phyloP scores from a whole-genome alignment of 2,113 vertebrate species.

The Eulacestoma nigropectus region DNA sequence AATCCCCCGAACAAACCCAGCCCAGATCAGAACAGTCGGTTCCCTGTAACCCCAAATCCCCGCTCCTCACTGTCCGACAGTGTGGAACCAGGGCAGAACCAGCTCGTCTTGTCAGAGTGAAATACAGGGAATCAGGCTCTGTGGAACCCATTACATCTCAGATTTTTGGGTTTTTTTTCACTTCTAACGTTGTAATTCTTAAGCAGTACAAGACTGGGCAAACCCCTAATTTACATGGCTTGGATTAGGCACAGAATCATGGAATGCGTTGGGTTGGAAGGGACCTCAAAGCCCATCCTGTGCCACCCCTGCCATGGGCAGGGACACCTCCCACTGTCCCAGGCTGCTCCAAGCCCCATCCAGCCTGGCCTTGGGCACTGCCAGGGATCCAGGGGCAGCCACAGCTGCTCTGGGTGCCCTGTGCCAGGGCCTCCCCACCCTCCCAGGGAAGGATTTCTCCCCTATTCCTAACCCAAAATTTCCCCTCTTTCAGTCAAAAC shows the following conservation, averaged over 20 bases:
- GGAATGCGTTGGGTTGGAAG: neutral
- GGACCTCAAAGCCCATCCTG: rapidly evolving
- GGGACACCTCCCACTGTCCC: neutral
- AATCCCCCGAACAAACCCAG: neutral
- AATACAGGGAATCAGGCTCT: neutral
- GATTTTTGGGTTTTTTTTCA: rapidly evolving
- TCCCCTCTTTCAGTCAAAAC: neutral
- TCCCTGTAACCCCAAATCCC: neutral
- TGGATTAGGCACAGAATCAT: neutral
- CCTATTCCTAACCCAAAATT: neutral
- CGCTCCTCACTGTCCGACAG: neutral
- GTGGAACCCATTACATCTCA: rapidly evolving
- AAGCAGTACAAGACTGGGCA: neutral
- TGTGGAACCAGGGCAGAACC: neutral
- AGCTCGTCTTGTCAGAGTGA: neutral
- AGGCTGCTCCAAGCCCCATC: neutral
- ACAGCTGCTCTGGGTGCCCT: neutral
- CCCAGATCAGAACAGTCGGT: neutral
- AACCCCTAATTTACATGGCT: neutral
- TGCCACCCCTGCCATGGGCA: neutral
- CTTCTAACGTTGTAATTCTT: neutral
- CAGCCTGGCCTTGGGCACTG: neutral
- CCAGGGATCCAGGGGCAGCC: neutral
- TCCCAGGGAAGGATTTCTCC: neutral
- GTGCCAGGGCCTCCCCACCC: neutral